phyloP scores from a whole-genome alignment of 2,797 vertebrate genomes.

The Pteropus rufus region DNA sequence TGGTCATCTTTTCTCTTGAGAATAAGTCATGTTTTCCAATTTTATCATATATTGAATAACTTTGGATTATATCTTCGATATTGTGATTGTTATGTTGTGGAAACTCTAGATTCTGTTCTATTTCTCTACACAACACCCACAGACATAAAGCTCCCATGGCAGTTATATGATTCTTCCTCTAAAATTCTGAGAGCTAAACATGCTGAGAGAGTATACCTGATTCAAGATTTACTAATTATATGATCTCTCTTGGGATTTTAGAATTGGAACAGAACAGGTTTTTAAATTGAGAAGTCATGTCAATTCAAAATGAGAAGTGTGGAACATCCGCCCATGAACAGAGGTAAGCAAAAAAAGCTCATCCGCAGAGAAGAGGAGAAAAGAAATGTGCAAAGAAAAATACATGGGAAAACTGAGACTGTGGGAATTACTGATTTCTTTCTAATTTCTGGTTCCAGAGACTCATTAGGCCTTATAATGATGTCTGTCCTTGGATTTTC shows the following conservation, averaged over 20 bases:
- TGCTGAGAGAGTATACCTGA: background rate
- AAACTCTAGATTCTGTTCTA: background rate
- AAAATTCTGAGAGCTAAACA: background rate
- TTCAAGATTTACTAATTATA: background rate
- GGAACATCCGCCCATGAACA: background rate
- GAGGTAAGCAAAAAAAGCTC: background rate
- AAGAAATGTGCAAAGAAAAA: background rate
- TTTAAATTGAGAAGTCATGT: background rate
- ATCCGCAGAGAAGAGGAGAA: background rate
- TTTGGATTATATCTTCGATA: background rate
- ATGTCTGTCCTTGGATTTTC: background rate
- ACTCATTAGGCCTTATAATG: background rate
- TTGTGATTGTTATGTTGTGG: background rate
- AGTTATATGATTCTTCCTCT: background rate
- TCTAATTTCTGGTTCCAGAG: background rate
- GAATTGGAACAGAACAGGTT: background rate
- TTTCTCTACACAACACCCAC: background rate
- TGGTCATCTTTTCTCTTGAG: background rate
- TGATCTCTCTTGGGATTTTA: background rate
- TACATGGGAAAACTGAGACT: background rate
- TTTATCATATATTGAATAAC: background rate
- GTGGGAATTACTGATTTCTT: background rate
- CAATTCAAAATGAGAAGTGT: background rate
- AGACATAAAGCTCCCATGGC: background rate
- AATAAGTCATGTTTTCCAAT: background rate